A percentile compares a stretch with the other conserved stretches of the same genome.
These are phyloP conservation scores for Drosophila tanythrix DNA, from an alignment of 2,888 invertebrate species.

Conservation along the genomic window DNA sequence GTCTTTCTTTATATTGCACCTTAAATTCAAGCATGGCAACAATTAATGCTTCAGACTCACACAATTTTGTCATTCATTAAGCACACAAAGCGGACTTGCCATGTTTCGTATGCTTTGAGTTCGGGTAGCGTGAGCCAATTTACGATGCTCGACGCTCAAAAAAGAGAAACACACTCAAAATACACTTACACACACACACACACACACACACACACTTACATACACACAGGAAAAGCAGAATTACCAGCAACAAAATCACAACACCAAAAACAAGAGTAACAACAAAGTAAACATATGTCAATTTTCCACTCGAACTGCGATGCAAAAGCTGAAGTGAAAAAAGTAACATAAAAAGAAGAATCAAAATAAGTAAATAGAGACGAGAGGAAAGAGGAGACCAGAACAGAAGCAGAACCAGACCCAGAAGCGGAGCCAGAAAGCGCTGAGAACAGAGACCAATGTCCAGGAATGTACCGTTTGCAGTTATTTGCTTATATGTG, in stretches of 20 bases:
- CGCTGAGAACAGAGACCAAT: slow-evolving; percentile 43
- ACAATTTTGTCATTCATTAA: slow-evolving; percentile 4
- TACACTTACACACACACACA: slow-evolving; percentile 1
- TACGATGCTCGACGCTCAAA: slow-evolving; percentile 61
- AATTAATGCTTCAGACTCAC: not conserved
- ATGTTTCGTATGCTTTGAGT: slow-evolving; percentile 18
- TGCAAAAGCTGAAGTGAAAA: slow-evolving; percentile 78
- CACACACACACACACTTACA: not conserved
- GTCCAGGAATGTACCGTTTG: slow-evolving; percentile 68
- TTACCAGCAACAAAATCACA: slow-evolving; percentile 23
- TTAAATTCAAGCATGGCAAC: not conserved
- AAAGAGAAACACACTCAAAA: slow-evolving; percentile 14
- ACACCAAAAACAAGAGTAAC: slow-evolving; percentile 38
- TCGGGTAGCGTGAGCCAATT: slow-evolving; percentile 35
- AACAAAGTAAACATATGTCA: slow-evolving; percentile 82
- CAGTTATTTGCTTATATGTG: slow-evolving; percentile 41
- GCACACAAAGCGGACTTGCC: slow-evolving; percentile 12
- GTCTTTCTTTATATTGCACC: not conserved
- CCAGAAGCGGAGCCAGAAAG: not conserved
- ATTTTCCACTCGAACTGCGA: slow-evolving; percentile 81
- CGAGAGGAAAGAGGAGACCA: slow-evolving; percentile 39
- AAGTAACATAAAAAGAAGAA: slow-evolving; percentile 55
- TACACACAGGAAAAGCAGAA: slow-evolving; percentile 21
- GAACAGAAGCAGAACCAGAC: slow-evolving; percentile 5
- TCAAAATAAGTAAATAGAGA: slow-evolving; percentile 34